A percentile compares a stretch with the other conserved stretches of the same genome.
Evolutionary conservation across 2,113 vertebrate genomes (phyloP).

Genomic region (Urocitellus parryii): DNA sequence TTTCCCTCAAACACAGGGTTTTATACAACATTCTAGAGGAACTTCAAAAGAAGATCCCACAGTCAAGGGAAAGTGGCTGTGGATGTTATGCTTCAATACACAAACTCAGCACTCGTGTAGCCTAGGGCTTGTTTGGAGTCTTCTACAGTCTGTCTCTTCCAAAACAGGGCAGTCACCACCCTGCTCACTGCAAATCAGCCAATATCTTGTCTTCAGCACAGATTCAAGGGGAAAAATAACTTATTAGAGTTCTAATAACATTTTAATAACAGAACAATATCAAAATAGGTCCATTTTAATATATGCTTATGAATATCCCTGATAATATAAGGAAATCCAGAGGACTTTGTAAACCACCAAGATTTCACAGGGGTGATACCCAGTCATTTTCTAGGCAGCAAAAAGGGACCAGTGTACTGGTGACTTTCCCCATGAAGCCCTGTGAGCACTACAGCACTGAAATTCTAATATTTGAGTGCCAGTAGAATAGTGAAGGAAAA

Average conservation of each 20-base stretch:
- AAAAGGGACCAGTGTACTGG: conserved; percentile 17
- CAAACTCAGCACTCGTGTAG: not conserved
- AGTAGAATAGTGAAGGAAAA: not conserved
- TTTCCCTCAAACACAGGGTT: not conserved
- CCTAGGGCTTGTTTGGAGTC: not conserved
- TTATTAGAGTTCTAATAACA: conserved; percentile 62
- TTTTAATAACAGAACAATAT: conserved; percentile 71
- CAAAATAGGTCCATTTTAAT: conserved; percentile 76
- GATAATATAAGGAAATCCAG: conserved; percentile 55
- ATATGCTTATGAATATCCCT: conserved; percentile 76
- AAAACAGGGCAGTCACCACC: not conserved
- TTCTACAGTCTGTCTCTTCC: conserved; percentile 9
- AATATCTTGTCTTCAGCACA: conserved; percentile 65
- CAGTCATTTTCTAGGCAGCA: conserved; percentile 67
- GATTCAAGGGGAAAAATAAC: conserved; percentile 59
- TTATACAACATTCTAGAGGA: conserved; percentile 20
- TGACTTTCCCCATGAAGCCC: conserved; percentile 32
- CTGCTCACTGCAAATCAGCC: not conserved
- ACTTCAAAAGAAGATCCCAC: not conserved
- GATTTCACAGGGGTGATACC: conserved; percentile 56
- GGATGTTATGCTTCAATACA: not conserved
- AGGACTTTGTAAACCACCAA: conserved; percentile 61
- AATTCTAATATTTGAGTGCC: not conserved
- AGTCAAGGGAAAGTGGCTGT: not conserved
- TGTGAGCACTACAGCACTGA: conserved; percentile 25